Evolutionary conservation across 2,797 vertebrate species (phyloP).

Genomic region (Clangula hyemalis): DNA sequence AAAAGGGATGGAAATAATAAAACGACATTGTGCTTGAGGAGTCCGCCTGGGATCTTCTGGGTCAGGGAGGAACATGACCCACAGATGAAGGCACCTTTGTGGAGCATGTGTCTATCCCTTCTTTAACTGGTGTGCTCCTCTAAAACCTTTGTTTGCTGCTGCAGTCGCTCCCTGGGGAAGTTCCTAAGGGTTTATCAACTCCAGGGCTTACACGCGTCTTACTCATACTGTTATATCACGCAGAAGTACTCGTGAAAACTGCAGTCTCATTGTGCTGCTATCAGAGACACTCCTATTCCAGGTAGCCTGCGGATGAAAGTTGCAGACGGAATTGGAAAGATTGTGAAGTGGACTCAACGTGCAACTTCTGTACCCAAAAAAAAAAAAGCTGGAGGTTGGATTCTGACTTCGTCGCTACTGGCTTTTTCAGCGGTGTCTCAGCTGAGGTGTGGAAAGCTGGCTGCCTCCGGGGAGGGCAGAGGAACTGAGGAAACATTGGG

Average conservation of each 20-base stretch:
- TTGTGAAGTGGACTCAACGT: background rate
- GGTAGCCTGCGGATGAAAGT: background rate
- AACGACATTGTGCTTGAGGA: background rate
- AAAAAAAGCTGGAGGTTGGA: background rate
- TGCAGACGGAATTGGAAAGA: background rate
- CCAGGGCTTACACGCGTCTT: background rate
- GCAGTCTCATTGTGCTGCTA: background rate
- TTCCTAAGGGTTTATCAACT: slow-evolving; percentile 18
- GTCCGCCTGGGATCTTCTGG: fast-evolving
- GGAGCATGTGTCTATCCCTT: fast-evolving
- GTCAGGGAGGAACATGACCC: background rate
- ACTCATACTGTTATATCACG: background rate
- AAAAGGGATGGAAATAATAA: background rate
- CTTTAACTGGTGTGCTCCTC: background rate
- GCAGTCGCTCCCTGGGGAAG: background rate
- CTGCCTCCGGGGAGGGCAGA: background rate
- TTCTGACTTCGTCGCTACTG: background rate
- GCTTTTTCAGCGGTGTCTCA: background rate
- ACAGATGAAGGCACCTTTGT: background rate
- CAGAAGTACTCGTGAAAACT: background rate
- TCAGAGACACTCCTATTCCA: background rate
- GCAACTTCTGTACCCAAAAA: background rate
- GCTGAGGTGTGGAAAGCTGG: background rate
- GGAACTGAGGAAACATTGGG: background rate
- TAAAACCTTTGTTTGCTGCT: slow-evolving; percentile 7